Base-by-base conservation (phyloP, 2,797 vertebrate species). In the Chaetodon trifasciatus region DNA sequence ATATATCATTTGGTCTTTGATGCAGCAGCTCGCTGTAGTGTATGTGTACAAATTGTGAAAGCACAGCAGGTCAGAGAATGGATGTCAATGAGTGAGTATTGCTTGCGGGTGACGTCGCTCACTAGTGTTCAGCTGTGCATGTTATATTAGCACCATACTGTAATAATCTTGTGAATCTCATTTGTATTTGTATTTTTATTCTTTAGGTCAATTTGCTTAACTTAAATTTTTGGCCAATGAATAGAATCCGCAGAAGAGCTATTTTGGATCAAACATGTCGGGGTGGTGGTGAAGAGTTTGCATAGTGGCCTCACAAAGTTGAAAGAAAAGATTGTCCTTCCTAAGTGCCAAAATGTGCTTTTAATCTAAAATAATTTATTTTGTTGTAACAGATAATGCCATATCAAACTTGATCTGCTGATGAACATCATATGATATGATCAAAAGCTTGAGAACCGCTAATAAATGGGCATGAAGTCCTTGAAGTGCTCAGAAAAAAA, bases 1-100 rank as follows among this genome's bases (percentile, higher is more conserved):
- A 92, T 82, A 86, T 79, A 86, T 90, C 81, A 74, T 86, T 69
- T 64, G 57, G 70, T 72, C 66, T 73, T 79, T 75, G 76, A 81
- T 79, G 80, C 79, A 58, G 74, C 64, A 39, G 78, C 74, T 83
- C 12, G 0, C 71, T 52, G 66, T 50, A 64, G 75, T 76, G 78
- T 74, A 53, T 81, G 57, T 85, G 69, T 12, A 70, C 89, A 86
- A 70, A 72, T 9, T 57, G 74, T 80, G 12, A 82, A 67, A 78
- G 71, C 68, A 62, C 70, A 70, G 63, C n/a, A 79, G 74, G 85
- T 89, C 79, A 88, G 62, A 88, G 70, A 78, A 74, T 16, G 37
- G 58, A 49, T 75, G 86, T 86, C 82, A 79, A 7, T 70, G 80
- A 83, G 40, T 61, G 82, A 81, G 79, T 78, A 76, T 79, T 58